Evolutionary conservation across 2,113 vertebrate species (phyloP).

Genomic region (Plotosus lineatus): DNA sequence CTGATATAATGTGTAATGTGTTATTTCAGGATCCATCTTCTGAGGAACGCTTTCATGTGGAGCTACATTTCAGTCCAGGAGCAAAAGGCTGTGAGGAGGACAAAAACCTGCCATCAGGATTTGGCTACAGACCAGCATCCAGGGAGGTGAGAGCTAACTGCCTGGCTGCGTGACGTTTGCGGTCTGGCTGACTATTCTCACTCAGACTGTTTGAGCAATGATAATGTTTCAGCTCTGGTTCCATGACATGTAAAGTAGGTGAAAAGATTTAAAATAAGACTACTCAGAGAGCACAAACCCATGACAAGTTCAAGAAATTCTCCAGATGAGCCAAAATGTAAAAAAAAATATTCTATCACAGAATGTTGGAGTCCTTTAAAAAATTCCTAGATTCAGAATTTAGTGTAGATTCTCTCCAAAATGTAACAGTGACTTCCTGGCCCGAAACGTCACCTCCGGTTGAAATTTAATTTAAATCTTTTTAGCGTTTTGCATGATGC

Average conservation of each 20-base stretch:
- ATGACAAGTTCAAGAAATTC: no score
- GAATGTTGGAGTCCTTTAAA: no score
- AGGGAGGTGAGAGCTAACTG: slow-evolving; percentile 75
- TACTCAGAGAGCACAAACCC: neutral
- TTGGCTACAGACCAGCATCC: slow-evolving; percentile 88
- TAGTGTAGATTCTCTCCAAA: no score
- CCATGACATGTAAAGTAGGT: neutral
- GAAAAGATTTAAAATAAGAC: neutral
- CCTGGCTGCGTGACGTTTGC: neutral
- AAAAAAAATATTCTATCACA: no score
- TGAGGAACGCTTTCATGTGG: slow-evolving; percentile 88
- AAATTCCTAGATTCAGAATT: no score
- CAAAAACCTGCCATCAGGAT: slow-evolving; percentile 86
- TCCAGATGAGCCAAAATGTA: no score
- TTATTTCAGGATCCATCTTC: slow-evolving; percentile 80
- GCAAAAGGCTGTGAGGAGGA: slow-evolving; percentile 90
- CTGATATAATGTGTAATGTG: neutral
- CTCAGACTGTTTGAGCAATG: neutral
- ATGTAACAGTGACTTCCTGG: no score
- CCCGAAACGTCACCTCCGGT: no score
- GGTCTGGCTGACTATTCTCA: neutral
- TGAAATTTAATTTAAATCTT: no score
- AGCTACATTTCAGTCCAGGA: slow-evolving; percentile 89
- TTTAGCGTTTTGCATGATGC: no score
- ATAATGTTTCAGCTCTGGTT: neutral